phyloP scores from a whole-genome alignment of 2,797 vertebrate species.

The Aselliscus stoliczkanus region DNA sequence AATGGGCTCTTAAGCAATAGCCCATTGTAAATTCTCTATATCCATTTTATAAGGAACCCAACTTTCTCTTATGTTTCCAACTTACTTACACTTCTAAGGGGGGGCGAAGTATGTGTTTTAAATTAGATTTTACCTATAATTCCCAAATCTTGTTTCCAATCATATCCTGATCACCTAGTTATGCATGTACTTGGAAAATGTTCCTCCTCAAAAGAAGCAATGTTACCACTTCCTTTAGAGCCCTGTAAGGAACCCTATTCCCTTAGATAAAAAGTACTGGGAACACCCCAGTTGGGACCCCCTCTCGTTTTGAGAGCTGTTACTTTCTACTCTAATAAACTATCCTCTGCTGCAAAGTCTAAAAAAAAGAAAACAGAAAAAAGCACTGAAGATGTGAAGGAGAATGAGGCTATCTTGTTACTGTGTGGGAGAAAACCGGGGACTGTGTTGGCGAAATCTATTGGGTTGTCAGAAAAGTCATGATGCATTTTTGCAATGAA shows the following conservation, averaged over 20 bases:
- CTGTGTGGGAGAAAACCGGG: not conserved
- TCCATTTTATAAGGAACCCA: not conserved
- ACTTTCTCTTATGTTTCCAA: not conserved
- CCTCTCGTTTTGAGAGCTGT: too few species aligned
- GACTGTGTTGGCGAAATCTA: too few species aligned
- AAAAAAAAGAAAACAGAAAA: too few species aligned
- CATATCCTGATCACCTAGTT: not conserved
- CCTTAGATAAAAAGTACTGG: not conserved
- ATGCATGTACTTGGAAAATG: not conserved
- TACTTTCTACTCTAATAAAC: too few species aligned
- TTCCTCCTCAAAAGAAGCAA: not conserved
- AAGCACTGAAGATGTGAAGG: not conserved
- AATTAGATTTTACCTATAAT: conserved; percentile 7
- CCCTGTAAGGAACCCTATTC: not conserved
- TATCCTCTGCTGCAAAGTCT: too few species aligned
- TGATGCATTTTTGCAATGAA: too few species aligned
- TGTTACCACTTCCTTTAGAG: not conserved
- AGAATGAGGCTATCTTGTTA: not conserved
- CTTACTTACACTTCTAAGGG: not conserved
- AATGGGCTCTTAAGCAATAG: not conserved
- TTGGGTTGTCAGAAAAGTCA: too few species aligned
- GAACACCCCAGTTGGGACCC: too few species aligned
- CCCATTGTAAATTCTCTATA: not conserved
- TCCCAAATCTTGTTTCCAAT: not conserved
- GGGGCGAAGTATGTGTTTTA: not conserved